Evolutionary conservation across 2,797 vertebrate genomes (phyloP), one percentile per base, ranked within the genome.

Genomic region (Schizopygopsis pylzovi): DNA sequence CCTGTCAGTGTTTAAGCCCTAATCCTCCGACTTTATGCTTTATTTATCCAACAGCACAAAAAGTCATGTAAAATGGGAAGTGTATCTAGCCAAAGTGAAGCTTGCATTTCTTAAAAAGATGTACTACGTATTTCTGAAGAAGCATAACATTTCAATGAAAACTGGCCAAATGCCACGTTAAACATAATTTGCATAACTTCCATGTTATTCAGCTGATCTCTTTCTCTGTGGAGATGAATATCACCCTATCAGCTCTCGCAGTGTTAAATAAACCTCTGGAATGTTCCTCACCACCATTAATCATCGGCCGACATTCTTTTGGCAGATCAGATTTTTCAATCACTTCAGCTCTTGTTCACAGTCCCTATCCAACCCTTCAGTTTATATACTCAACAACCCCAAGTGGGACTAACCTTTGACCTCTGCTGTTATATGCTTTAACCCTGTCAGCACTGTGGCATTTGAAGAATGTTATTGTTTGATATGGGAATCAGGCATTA

Each of bases 401-500:
- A 45, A 75, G 84, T 54, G 84, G 78, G 56, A 39, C 68, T 82
- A 85, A 85, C 86, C 84, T 76, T 45, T 89, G 85, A 89, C 88
- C 86, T 73, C 85, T 85, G 67, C 81, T 87, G 77, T 86, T 25
- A 67, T 86, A 82, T 67, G 54, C 79, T 90, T 89, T 87, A 86
- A 91, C 86, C 85, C 86, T 83, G 82, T 91, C 87, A 89, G 78
- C 81, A 37, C 80, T 88, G 59, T 88, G 93, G 94, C 92, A 95
- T 94, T 89, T 88, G 16, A 87, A 83, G 92, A 93, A 94, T 95
- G 93, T 92, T 92, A 93, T 93, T 92, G 87, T 91, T 93, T 71
- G 84, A 87, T 78, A 76, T 67, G 83, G 84, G 75, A 93, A 89
- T 85, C 76, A 52, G 88, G 79, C 41, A 89, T 18, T 67, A 67